These are phyloP conservation scores for Helarctos malayanus DNA, from an alignment of 2,797 vertebrate genomes.

Conservation along the genomic window DNA sequence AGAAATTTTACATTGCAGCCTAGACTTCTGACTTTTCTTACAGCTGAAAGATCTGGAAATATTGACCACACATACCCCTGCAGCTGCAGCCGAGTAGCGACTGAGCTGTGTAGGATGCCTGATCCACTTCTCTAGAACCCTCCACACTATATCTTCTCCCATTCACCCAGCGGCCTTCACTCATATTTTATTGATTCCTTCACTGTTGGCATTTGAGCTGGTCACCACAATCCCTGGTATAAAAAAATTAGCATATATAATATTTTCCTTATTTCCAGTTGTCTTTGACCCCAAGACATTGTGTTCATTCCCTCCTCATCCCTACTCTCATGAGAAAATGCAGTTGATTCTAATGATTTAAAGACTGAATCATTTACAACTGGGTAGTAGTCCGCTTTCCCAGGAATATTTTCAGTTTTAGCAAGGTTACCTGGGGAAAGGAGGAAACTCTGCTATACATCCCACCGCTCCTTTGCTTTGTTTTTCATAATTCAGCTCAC, in stretches of 20 bases:
- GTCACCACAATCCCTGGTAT: not conserved
- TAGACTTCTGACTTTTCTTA: not conserved
- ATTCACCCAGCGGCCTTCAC: not conserved
- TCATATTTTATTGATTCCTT: not conserved
- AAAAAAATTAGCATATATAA: not conserved
- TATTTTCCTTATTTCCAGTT: not conserved
- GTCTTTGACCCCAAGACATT: not conserved
- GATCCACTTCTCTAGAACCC: not conserved
- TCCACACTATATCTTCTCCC: not conserved
- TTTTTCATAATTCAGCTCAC: not conserved
- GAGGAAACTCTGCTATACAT: not conserved
- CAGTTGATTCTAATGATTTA: not conserved
- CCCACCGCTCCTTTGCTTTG: not conserved
- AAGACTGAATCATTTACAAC: slow-evolving; percentile 5
- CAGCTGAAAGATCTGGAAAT: not conserved
- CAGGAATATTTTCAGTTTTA: slow-evolving; percentile 25
- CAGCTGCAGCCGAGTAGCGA: not conserved
- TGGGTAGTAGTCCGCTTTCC: not conserved
- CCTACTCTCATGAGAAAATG: not conserved
- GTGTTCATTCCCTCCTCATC: not conserved
- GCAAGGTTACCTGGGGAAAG: not conserved
- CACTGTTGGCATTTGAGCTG: not conserved
- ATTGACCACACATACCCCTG: not conserved
- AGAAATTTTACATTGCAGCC: not conserved
- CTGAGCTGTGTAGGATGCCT: not conserved